Conservation (phyloP, 2,797 vertebrate species). For the Hippocampus kuda region DNA sequence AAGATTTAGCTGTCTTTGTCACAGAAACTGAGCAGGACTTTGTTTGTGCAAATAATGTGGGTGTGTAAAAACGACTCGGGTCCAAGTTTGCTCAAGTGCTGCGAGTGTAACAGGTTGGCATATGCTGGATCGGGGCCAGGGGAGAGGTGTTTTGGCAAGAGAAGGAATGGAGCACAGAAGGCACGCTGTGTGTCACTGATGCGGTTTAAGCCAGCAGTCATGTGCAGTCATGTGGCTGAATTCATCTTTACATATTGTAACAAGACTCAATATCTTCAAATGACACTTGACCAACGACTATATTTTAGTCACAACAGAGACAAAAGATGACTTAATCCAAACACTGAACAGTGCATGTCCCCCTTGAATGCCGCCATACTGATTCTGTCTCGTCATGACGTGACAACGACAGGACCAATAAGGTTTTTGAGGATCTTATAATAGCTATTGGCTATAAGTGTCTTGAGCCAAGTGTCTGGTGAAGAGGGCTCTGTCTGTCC, state of each 20-base stretch:
- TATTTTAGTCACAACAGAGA: background rate
- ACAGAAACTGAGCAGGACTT: slow-evolving; percentile 92
- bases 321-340: background rate
- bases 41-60: slow-evolving; percentile 89
- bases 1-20: slow-evolving; percentile 97
- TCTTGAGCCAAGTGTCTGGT: slow-evolving; percentile 35
- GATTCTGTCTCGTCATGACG: slow-evolving; percentile 16
- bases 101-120: slow-evolving; percentile 79
- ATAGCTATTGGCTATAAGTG: slow-evolving; percentile 44
- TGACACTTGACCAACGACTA: background rate
- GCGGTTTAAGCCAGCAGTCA: background rate
- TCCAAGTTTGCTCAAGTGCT: slow-evolving; percentile 60
- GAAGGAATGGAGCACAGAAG: background rate
- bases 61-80: slow-evolving; percentile 61
- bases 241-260: background rate
- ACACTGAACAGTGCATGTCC: background rate
- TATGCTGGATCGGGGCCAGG: slow-evolving; percentile 68
- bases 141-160: background rate
- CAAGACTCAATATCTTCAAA: background rate
- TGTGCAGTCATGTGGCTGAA: background rate
- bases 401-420: slow-evolving; percentile 33
- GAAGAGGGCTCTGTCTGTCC: slow-evolving; percentile 58
- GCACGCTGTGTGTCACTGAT: background rate
- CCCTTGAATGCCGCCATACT: background rate
- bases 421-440: slow-evolving; percentile 27